phyloP scores from a whole-genome alignment of 2,888 invertebrate genomes.

The Philereme transversata region DNA sequence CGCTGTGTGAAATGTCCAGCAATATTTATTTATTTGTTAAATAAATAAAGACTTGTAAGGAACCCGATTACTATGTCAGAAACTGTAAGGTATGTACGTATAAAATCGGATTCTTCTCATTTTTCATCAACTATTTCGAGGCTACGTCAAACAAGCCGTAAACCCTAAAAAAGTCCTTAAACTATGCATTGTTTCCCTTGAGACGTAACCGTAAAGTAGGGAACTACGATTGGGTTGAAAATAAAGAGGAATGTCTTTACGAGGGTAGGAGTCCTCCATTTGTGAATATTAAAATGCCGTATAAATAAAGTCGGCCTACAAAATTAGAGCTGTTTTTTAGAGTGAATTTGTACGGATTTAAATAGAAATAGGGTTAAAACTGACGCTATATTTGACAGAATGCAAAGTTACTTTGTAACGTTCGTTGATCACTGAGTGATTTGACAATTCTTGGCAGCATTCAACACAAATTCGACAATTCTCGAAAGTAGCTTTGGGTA shows the following conservation, averaged over 20 bases:
- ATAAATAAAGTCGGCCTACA: slow-evolving; percentile 2
- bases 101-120: too few species aligned
- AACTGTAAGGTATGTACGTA: too few species aligned
- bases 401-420: too few species aligned
- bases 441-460: too few species aligned
- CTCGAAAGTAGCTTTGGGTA: too few species aligned
- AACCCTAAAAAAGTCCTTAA: slow-evolving; percentile 26
- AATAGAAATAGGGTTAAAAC: neutral
- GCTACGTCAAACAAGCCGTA: slow-evolving; percentile 2
- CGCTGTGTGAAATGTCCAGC: too few species aligned
- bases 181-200: slow-evolving; percentile 30
- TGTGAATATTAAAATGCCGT: slow-evolving; percentile 55
- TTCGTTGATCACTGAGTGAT: too few species aligned
- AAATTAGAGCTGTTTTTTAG: slow-evolving; percentile 2
- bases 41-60: too few species aligned
- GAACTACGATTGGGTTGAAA: slow-evolving; percentile 33
- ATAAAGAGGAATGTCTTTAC: slow-evolving; percentile 37
- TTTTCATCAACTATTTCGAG: slow-evolving; percentile 22
- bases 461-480: too few species aligned
- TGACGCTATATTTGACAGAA: too few species aligned
- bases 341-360: slow-evolving; percentile 6
- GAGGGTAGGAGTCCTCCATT: slow-evolving; percentile 44
- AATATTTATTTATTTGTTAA: too few species aligned
- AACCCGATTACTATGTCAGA: too few species aligned
- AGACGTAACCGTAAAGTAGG: slow-evolving; percentile 25